These are phyloP conservation scores for Trinectes maculatus DNA, from an alignment of 2,113 vertebrate species.

Conservation along the genomic window DNA sequence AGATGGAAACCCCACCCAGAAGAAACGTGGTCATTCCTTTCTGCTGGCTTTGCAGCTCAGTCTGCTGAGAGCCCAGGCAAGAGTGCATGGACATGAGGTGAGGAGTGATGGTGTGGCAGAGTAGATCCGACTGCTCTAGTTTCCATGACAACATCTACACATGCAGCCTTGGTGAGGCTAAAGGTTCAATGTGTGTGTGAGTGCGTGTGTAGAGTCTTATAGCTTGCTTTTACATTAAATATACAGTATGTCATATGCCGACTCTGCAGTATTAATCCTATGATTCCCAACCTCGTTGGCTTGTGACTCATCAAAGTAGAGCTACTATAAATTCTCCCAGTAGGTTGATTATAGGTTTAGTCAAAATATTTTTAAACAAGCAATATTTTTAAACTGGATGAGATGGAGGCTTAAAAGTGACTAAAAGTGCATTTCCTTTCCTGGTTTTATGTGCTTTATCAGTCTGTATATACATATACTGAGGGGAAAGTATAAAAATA, in stretches of 20 bases:
- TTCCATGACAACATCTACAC: background rate
- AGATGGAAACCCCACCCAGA: background rate
- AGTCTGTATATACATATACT: too few species aligned
- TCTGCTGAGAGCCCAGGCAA: constrained; percentile 16
- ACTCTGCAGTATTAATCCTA: background rate
- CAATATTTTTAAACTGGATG: too few species aligned
- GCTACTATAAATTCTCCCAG: too few species aligned
- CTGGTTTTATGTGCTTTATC: too few species aligned
- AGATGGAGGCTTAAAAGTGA: too few species aligned
- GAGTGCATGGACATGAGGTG: constrained; percentile 10
- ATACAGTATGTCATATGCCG: background rate
- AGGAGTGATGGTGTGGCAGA: background rate
- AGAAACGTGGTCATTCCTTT: background rate
- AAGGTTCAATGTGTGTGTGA: background rate
- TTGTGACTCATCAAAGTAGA: background rate
- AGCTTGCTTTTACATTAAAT: background rate
- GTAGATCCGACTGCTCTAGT: background rate
- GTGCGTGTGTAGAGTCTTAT: background rate
- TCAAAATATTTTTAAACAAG: too few species aligned
- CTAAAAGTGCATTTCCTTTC: too few species aligned
- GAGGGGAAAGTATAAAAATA: too few species aligned
- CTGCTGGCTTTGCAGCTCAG: constrained; percentile 13
- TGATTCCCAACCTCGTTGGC: constrained; percentile 21
- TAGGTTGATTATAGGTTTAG: too few species aligned
- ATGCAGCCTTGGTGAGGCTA: background rate